Percentiles rank a stretch among this genome's conserved stretches.
Evolutionary conservation across 2,797 vertebrate genomes (phyloP).

Genomic region (Dromococcyx pavoninus): DNA sequence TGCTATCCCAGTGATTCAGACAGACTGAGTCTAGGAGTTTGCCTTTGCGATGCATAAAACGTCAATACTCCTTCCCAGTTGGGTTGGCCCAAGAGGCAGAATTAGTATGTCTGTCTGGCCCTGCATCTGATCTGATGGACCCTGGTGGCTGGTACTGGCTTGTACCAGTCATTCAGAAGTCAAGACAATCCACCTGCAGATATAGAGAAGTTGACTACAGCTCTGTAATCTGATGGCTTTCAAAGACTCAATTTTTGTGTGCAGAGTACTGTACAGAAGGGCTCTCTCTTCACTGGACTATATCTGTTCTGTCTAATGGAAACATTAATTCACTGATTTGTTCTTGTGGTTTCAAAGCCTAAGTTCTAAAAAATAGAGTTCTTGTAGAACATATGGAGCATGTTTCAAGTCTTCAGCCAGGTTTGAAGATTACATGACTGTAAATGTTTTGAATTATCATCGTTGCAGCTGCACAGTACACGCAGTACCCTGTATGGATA

Average conservation of each 20-base stretch:
- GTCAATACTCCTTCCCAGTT: neutral
- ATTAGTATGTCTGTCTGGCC: neutral
- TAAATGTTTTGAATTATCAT: neutral
- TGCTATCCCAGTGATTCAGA: neutral
- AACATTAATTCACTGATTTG: neutral
- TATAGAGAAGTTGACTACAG: neutral
- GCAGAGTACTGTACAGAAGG: neutral
- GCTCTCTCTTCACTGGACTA: neutral
- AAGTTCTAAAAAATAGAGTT: neutral
- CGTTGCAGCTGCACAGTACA: neutral
- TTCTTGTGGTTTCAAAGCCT: neutral
- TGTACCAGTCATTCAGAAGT: neutral
- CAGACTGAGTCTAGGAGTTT: neutral
- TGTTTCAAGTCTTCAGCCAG: neutral
- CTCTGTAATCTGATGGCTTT: neutral
- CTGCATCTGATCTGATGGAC: neutral
- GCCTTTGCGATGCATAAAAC: neutral
- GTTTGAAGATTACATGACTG: neutral
- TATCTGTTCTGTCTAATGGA: neutral
- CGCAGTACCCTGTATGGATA: neutral
- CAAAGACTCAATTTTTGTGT: neutral
- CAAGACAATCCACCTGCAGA: conserved; percentile 1
- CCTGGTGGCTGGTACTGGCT: neutral
- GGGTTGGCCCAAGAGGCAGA: neutral
- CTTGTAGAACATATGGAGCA: neutral